Percentiles rank a stretch among this genome's conserved stretches.
phyloP scores from a whole-genome alignment of 1,140 invertebrate genomes.

The Chymomyza costata region DNA sequence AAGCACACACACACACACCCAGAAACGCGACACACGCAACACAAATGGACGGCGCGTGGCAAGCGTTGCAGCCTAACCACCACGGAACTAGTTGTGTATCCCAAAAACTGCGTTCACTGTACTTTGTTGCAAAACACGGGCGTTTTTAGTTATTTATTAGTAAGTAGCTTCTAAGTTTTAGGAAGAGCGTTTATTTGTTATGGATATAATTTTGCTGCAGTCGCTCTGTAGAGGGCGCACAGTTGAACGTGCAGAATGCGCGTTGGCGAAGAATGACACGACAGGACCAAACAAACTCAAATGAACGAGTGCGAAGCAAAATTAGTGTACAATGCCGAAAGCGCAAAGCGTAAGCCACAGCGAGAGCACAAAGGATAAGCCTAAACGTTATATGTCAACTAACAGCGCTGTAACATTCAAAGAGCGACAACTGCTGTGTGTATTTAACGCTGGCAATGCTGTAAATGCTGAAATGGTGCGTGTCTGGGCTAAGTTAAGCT shows the following conservation, averaged over 20 bases:
- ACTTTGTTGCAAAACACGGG: too few relatives aligned
- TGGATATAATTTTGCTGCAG: slow-evolving; percentile 30
- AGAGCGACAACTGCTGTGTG: too few relatives aligned
- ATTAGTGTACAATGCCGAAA: slow-evolving; percentile 61
- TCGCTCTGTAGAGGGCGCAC: slow-evolving; percentile 36
- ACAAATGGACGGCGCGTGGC: background rate
- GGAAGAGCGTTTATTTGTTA: background rate
- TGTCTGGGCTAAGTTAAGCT: slow-evolving; percentile 37
- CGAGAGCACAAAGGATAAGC: slow-evolving; percentile 6
- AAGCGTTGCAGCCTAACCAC: background rate
- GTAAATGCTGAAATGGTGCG: slow-evolving; percentile 29
- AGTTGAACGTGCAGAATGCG: slow-evolving; percentile 34
- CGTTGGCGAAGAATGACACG: slow-evolving; percentile 35
- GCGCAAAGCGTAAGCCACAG: slow-evolving; percentile 22
- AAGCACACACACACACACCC: too few relatives aligned
- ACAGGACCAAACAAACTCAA: slow-evolving; percentile 68
- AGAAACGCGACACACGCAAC: too few relatives aligned
- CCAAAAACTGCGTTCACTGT: too few relatives aligned
- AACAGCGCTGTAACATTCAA: too few relatives aligned
- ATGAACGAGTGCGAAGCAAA: slow-evolving; percentile 66
- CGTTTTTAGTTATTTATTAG: too few relatives aligned
- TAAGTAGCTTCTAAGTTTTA: too few relatives aligned
- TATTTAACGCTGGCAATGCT: too few relatives aligned
- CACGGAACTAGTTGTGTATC: too few relatives aligned
- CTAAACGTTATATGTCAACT: slow-evolving; percentile 14